phyloP scores from a whole-genome alignment of 2,888 invertebrate species.

The Clunio marinus region DNA sequence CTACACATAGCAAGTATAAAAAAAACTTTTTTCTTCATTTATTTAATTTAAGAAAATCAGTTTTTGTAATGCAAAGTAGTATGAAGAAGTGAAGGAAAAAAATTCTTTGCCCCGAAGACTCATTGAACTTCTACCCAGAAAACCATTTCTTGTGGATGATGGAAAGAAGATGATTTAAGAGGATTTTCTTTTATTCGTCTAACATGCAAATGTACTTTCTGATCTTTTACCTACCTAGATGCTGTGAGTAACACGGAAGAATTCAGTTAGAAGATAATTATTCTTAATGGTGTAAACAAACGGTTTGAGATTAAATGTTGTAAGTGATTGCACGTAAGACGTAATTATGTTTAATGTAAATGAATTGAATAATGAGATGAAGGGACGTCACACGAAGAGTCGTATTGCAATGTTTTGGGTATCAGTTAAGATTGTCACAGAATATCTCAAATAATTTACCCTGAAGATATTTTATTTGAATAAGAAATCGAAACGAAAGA shows the following conservation, averaged over 20 bases:
- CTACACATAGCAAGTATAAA: too few relatives aligned
- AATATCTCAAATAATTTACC: neutral
- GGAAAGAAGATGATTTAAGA: too few relatives aligned
- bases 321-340: conserved; percentile 33
- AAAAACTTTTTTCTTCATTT: too few relatives aligned
- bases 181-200: neutral
- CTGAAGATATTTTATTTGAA: neutral
- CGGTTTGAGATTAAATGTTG: conserved; percentile 34
- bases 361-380: neutral
- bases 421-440: neutral
- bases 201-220: neutral
- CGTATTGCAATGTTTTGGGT: neutral
- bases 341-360: conserved; percentile 15
- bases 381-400: neutral
- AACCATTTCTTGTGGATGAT: too few relatives aligned
- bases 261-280: conserved; percentile 36
- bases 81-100: too few relatives aligned
- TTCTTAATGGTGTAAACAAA: conserved; percentile 37
- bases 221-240: neutral
- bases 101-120: too few relatives aligned
- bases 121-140: too few relatives aligned
- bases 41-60: too few relatives aligned
- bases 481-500: neutral
- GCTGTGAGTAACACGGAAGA: neutral
- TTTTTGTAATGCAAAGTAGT: too few relatives aligned